Evolutionary conservation across 2,888 invertebrate genomes (phyloP), one percentile per base, ranked within the genome.

Genomic region (Leptinotarsa peninsularis): DNA sequence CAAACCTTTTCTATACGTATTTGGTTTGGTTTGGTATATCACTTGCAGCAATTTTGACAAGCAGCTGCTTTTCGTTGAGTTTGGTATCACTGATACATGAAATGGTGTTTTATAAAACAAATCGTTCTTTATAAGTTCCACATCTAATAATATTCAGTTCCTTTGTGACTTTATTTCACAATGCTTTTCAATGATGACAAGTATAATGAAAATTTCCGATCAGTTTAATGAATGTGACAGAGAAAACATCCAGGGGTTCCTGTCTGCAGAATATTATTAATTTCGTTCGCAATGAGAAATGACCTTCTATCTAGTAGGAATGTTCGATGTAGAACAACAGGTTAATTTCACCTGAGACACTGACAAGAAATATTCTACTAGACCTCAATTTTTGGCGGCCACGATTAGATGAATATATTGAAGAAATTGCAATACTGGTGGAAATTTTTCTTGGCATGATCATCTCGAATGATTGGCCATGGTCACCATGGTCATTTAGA

Each of bases 261-360:
- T 56, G 18, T n/a, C 18, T 56, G 4, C n/a, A 7, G 54, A 56
- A 56, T n/a, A 56, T 56, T 18, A 56, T 21, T 56, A 18, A 21
- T 21, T 56, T 56, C 7, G 21, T 56, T 56, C 10, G 10, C n/a
- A 56, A 4, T 56, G 54, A 50, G 50, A 50, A 50, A 50, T 50
- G 17, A 17, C 50, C 3, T 50, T 17, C 50, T 17, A 50, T 50
- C 17, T 14, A 50, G 17, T 17, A 50, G 50, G 4, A 50, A 56
- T 56, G 56, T 56, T 56, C 5, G 18, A 56, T 56, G 21, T 56
- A 18, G 21, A 56, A 56, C n/a, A 56, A 56, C 56, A 56, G 56
- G 27, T 14, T 60, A 14, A 17, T 60, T 60, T 23, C 15, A 23
- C 60, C 60, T 23, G 23, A 3, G 10, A 60, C 13, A 13, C 5